These are phyloP conservation scores for Xiphophorus birchmanni DNA, from an alignment of 2,797 vertebrate species.

Conservation along the genomic window DNA sequence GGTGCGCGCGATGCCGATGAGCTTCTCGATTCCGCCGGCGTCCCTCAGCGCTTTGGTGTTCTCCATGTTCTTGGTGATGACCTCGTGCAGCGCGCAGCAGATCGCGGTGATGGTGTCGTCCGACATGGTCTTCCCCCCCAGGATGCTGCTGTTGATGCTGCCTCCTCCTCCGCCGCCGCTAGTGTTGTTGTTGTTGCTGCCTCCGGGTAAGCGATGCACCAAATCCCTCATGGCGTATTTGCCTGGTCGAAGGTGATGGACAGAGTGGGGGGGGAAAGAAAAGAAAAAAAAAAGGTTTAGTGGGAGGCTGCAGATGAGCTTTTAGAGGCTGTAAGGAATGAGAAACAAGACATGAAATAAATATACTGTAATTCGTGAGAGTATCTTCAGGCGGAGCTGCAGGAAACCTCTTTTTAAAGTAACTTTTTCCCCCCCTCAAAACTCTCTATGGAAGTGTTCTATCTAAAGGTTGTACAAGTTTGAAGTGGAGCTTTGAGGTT, in stretches of 20 bases:
- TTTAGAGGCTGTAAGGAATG: constrained; percentile 1
- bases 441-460: neutral
- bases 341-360: neutral
- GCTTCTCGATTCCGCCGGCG: constrained; percentile 97
- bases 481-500: neutral
- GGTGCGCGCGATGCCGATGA: constrained; percentile 96
- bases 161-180: constrained; percentile 41
- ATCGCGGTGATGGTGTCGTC: constrained; percentile 98
- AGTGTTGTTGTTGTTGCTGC: constrained; percentile 89
- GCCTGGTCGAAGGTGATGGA: constrained; percentile 76
- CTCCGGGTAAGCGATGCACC: constrained; percentile 93
- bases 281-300: neutral
- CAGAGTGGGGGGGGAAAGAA: neutral
- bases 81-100: constrained; percentile 98
- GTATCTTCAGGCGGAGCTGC: neutral
- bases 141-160: constrained; percentile 59
- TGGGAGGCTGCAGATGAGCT: neutral
- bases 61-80: constrained; percentile 99
- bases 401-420: neutral
- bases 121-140: constrained; percentile 93
- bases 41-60: constrained; percentile 99
- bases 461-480: neutral
- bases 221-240: constrained; percentile 99
- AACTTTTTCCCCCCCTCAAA: neutral
- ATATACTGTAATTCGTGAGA: neutral